phyloP scores from a whole-genome alignment of 2,113 vertebrate species.

The Neopipo cinnamomea region DNA sequence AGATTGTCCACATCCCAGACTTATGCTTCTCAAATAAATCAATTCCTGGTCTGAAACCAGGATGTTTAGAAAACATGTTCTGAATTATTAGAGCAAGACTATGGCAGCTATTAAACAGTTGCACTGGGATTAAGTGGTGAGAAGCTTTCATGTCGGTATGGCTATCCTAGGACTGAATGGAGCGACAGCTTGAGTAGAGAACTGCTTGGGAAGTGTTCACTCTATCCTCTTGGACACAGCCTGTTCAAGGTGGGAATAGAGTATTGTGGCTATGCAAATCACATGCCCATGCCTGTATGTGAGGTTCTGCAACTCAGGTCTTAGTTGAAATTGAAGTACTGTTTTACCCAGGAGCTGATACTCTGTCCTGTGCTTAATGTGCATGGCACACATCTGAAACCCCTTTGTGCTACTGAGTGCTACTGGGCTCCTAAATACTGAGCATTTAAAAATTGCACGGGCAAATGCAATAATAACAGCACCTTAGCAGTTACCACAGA shows the following conservation, averaged over 20 bases:
- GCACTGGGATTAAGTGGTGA: not conserved
- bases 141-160: not conserved
- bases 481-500: not conserved
- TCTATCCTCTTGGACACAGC: not conserved
- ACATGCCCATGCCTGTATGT: not conserved
- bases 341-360: not conserved
- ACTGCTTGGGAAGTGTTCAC: not conserved
- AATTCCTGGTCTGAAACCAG: not conserved
- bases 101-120: not conserved
- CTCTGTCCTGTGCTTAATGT: not conserved
- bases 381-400: not conserved
- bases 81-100: not conserved
- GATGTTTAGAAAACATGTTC: not conserved
- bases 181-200: not conserved
- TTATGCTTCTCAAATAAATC: not conserved
- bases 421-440: not conserved
- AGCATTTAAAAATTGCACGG: not conserved
- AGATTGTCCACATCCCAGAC: not conserved
- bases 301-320: not conserved
- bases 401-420: not conserved
- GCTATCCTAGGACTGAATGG: not conserved
- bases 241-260: not conserved
- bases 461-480: not conserved
- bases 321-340: not conserved
- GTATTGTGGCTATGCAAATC: not conserved